phyloP scores from a whole-genome alignment of 2,113 vertebrate genomes.

The Colaptes auratus region DNA sequence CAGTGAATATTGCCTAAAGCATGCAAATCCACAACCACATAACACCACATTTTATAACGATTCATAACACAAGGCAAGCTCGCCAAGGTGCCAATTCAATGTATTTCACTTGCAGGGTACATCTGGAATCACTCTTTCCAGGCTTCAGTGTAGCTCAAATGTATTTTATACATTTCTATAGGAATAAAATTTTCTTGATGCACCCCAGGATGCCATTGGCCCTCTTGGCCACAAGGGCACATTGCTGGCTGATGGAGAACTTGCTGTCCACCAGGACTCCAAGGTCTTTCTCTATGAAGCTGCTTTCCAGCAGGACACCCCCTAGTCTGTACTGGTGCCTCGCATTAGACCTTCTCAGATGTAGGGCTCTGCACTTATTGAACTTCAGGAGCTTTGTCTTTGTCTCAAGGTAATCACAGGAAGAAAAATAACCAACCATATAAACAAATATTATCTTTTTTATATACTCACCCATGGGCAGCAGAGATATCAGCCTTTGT shows the following conservation, averaged over 20 bases:
- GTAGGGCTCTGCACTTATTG: neutral
- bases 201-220: too few species aligned
- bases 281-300: too few species aligned
- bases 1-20: neutral
- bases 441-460: constrained; percentile 60
- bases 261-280: too few species aligned
- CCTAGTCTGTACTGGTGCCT: too few species aligned
- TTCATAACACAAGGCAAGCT: neutral
- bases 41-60: neutral
- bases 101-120: neutral
- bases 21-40: neutral
- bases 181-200: too few species aligned
- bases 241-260: too few species aligned
- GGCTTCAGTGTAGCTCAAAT: neutral
- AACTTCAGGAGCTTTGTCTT: neutral
- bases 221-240: too few species aligned
- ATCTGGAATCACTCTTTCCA: neutral
- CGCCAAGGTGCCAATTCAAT: neutral
- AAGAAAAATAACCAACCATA: neutral
- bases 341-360: too few species aligned
- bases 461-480: neutral
- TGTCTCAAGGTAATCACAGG: constrained; percentile 50
- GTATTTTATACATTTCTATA: too few species aligned
- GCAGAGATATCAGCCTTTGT: neutral
- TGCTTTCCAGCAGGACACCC: too few species aligned